Evolutionary conservation across 1,140 invertebrate species (phyloP).

Genomic region (Pogonomyrmex californicus): DNA sequence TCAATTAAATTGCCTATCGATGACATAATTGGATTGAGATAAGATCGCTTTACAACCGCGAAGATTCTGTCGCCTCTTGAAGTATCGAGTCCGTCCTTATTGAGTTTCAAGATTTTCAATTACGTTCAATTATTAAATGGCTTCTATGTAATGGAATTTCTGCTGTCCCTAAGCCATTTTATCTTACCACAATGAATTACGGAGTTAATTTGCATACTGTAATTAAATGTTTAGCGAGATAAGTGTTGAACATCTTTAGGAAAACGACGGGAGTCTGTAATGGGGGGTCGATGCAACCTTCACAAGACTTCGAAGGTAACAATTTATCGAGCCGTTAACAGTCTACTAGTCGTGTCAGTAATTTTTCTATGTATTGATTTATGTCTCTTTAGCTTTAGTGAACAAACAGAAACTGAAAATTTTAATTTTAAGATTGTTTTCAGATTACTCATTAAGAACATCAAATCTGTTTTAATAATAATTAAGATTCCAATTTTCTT

Average conservation of each 20-base stretch:
- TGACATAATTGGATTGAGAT: neutral
- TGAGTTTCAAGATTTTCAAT: slow-evolving; percentile 44
- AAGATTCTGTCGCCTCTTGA: neutral
- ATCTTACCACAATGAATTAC: slow-evolving; percentile 20
- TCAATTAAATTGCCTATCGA: neutral
- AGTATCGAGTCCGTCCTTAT: slow-evolving; percentile 3
- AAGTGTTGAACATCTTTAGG: slow-evolving; percentile 46
- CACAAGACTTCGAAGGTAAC: slow-evolving; percentile 18
- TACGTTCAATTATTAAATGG: slow-evolving; percentile 44
- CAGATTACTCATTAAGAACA: neutral
- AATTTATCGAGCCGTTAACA: slow-evolving; percentile 52
- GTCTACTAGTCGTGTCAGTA: neutral
- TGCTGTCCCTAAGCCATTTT: slow-evolving; percentile 37
- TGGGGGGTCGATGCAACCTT: slow-evolving; percentile 28
- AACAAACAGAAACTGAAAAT: slow-evolving; percentile 42
- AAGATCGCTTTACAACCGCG: neutral
- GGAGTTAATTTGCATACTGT: slow-evolving; percentile 53
- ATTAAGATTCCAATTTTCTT: slow-evolving; percentile 1
- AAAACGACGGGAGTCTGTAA: slow-evolving; percentile 47
- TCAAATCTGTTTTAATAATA: slow-evolving; percentile 17
- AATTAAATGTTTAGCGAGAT: slow-evolving; percentile 53
- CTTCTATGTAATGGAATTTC: neutral
- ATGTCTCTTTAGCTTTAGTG: slow-evolving; percentile 1
- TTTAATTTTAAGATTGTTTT: slow-evolving; percentile 16
- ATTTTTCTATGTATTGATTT: slow-evolving; percentile 39